A percentile compares a stretch with the other conserved stretches of the same genome.
Conservation (phyloP, 2,888 invertebrate species). For the Cryptus viduatorius region DNA sequence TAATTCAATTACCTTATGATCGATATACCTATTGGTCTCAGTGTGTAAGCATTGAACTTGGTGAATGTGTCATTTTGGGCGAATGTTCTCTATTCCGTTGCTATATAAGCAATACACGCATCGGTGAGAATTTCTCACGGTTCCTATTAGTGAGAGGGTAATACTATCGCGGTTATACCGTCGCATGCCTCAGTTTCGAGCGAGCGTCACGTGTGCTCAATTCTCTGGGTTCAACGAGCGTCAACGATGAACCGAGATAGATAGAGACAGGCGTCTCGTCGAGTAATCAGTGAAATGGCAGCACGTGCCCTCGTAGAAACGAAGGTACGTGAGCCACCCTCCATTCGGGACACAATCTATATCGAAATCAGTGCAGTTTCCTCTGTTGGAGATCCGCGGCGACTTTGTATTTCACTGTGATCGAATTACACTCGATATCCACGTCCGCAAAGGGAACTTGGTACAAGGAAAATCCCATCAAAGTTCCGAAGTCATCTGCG, state of each 20-base stretch:
- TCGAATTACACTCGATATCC: not conserved
- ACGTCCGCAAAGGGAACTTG: conserved; percentile 18
- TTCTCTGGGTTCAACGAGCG: not conserved
- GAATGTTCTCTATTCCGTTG: not conserved
- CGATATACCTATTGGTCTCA: not conserved
- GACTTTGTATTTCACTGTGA: conserved; percentile 12
- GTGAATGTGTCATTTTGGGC: conserved; percentile 2
- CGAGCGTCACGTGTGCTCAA: not conserved
- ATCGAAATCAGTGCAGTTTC: conserved; percentile 21
- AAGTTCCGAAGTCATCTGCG: not conserved
- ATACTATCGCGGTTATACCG: conserved; percentile 8
- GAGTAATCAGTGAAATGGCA: conserved; percentile 32
- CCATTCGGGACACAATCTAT: conserved; percentile 19
- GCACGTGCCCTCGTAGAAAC: not conserved
- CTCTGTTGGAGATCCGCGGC: not conserved
- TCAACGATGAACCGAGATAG: conserved; percentile 27
- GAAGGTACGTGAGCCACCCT: not conserved
- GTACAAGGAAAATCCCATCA: conserved; percentile 6
- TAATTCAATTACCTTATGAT: conserved; percentile 1
- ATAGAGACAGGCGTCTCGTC: not conserved
- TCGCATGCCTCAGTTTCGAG: conserved; percentile 9
- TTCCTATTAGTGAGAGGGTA: not conserved
- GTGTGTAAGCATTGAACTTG: conserved; percentile 1
- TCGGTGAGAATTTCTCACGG: not conserved
- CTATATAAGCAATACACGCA: not conserved